Conservation (phyloP, 2,888 invertebrate genomes). For the Plebejus argus region DNA sequence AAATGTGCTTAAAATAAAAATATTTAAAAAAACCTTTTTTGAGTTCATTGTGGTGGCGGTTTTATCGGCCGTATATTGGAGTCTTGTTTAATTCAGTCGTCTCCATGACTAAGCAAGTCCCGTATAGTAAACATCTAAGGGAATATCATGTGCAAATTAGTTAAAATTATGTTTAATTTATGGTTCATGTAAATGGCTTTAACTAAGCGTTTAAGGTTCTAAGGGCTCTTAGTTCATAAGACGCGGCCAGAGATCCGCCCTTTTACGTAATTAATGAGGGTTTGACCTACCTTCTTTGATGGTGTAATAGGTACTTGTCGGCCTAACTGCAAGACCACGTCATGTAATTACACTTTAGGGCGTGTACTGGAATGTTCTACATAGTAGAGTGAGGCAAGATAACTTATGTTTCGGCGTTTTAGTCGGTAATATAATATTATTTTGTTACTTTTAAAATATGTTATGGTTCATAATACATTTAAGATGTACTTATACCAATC, state of each 20-base stretch:
- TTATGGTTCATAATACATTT: too few species aligned
- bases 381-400: background rate
- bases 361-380: background rate
- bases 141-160: slow-evolving; percentile 1
- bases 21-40: too few species aligned
- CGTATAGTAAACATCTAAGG: background rate
- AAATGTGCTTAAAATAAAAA: too few species aligned
- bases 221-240: slow-evolving; percentile 47
- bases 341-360: background rate
- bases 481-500: too few species aligned
- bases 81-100: background rate
- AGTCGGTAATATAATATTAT: too few species aligned
- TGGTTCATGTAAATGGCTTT: slow-evolving; percentile 22
- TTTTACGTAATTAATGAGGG: slow-evolving; percentile 63
- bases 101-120: background rate
- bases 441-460: too few species aligned
- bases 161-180: slow-evolving; percentile 25
- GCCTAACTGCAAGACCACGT: background rate
- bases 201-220: slow-evolving; percentile 46
- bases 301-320: slow-evolving; percentile 4
- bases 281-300: slow-evolving; percentile 54
- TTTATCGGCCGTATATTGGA: background rate
- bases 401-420: background rate
- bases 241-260: slow-evolving; percentile 49
- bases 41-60: too few species aligned